Percentiles rank a stretch among this genome's conserved stretches.
phyloP scores from a whole-genome alignment of 2,113 vertebrate species.

The Heterochromis multidens region DNA sequence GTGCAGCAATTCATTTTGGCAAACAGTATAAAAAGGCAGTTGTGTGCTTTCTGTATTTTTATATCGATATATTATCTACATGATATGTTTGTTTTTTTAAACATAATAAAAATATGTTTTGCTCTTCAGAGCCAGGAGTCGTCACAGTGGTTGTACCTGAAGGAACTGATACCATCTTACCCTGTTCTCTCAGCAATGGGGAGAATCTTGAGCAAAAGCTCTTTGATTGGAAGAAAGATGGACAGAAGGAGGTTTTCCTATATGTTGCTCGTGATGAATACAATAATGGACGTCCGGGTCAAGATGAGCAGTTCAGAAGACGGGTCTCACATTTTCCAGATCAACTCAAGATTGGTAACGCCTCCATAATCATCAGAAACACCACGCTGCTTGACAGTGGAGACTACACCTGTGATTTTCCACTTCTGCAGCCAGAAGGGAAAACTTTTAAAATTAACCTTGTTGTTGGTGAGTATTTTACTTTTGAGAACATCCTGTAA shows the following conservation, averaged over 20 bases:
- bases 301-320: neutral
- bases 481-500: neutral
- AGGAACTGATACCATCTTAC: neutral
- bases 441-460: neutral
- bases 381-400: neutral
- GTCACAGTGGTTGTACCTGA: neutral
- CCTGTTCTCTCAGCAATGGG: neutral
- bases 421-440: accelerated
- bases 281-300: neutral
- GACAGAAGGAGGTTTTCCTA: neutral
- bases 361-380: neutral
- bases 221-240: neutral
- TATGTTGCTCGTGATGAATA: neutral
- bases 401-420: neutral
- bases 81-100: too few species aligned
- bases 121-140: neutral
- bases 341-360: neutral
- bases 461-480: neutral
- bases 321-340: neutral
- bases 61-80: too few species aligned
- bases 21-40: too few species aligned
- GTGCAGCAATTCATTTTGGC: too few species aligned
- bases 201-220: accelerated
- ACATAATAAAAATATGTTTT: too few species aligned
- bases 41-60: too few species aligned